A percentile compares a stretch with the other conserved stretches of the same genome.
These are phyloP conservation scores for Bergia puertoricense DNA, from an alignment of 92 coral and sea anemone species.

Conservation along the genomic window DNA sequence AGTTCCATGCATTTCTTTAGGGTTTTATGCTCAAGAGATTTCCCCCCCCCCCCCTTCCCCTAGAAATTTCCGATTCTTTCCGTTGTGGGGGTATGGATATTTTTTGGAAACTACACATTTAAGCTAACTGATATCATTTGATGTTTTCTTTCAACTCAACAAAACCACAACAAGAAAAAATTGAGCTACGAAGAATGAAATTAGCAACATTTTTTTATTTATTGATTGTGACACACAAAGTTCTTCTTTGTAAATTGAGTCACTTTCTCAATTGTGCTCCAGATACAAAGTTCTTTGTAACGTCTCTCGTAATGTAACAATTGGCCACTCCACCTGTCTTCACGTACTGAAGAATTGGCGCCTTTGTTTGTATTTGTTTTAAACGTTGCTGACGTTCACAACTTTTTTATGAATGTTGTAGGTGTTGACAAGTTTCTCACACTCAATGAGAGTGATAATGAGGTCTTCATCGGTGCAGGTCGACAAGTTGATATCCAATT, in stretches of 20 bases:
- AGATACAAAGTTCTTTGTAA: neutral
- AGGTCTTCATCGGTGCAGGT: neutral
- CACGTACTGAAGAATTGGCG: neutral
- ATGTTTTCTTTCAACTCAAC: conserved; percentile 9
- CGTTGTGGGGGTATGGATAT: neutral
- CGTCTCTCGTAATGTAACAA: neutral
- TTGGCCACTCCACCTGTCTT: neutral
- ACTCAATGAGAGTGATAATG: conserved; percentile 1
- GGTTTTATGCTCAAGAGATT: neutral
- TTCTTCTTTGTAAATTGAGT: neutral
- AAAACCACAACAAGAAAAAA: neutral
- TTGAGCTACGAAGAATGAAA: neutral
- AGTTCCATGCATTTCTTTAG: neutral
- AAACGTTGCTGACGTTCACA: neutral
- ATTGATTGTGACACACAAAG: neutral
- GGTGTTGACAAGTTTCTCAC: neutral
- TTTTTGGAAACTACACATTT: neutral
- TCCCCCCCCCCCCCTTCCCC: neutral
- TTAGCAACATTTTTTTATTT: neutral
- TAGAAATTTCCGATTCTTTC: neutral
- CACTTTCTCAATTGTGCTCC: neutral
- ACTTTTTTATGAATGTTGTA: neutral
- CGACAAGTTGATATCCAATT: neutral
- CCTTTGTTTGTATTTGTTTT: neutral
- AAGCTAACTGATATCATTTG: neutral